Percentiles rank a stretch among this genome's conserved stretches.
phyloP scores from a whole-genome alignment of 2,888 invertebrate species.

The Acanthosoma haemorrhoidale region DNA sequence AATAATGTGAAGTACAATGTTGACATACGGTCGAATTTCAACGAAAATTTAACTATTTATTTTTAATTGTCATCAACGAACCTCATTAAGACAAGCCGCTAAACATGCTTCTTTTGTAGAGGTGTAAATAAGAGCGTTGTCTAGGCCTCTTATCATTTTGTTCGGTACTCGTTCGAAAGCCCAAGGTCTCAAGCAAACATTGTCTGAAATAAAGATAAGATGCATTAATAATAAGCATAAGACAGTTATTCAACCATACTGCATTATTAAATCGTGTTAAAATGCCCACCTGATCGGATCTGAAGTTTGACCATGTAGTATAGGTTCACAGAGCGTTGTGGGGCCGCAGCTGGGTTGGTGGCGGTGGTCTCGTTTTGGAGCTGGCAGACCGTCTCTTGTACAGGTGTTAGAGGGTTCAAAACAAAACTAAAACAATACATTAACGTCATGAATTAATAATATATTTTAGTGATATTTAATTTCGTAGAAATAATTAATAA shows the following conservation, averaged over 20 bases:
- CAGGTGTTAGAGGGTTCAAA: slow-evolving; percentile 82
- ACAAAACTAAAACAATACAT: slow-evolving; percentile 76
- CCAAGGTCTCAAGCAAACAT: slow-evolving; percentile 87
- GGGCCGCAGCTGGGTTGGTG: slow-evolving; percentile 77
- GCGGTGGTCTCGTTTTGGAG: slow-evolving; percentile 89
- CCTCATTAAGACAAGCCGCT: slow-evolving; percentile 87
- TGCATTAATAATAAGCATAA: not conserved
- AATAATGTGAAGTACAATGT: too few relatives aligned
- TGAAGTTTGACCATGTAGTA: slow-evolving; percentile 93
- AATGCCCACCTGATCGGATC: slow-evolving; percentile 65
- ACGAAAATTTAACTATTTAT: too few relatives aligned
- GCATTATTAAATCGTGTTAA: too few relatives aligned
- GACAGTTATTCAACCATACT: not conserved
- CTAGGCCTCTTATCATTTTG: slow-evolving; percentile 82
- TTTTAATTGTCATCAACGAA: too few relatives aligned
- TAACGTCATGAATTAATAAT: too few relatives aligned
- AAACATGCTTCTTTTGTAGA: slow-evolving; percentile 91
- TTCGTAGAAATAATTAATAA: too few relatives aligned
- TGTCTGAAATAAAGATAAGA: slow-evolving; percentile 54
- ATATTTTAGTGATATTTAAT: too few relatives aligned
- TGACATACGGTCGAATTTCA: too few relatives aligned
- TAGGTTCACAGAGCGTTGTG: slow-evolving; percentile 78
- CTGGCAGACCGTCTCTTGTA: slow-evolving; percentile 85
- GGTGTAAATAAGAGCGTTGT: slow-evolving; percentile 87
- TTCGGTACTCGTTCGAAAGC: slow-evolving; percentile 89